Percentiles rank a stretch among this genome's conserved stretches.
phyloP scores from a whole-genome alignment of 1,140 invertebrate genomes.

The Aricia agestis region DNA sequence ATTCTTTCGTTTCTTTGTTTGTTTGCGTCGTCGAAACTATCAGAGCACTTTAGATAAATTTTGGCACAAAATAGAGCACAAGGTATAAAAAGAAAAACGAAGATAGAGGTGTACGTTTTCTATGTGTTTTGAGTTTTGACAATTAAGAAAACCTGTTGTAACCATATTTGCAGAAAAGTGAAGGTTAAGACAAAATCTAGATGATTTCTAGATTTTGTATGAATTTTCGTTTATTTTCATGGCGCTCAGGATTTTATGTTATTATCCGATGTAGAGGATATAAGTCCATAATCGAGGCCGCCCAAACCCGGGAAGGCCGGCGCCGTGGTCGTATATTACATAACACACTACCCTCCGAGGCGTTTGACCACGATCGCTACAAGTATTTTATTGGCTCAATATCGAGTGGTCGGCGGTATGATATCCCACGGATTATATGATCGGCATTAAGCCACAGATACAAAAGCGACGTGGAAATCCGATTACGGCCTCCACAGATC shows the following conservation, averaged over 20 bases:
- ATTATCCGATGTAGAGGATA: background rate
- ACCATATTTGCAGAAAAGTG: too few species aligned
- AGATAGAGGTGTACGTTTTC: too few species aligned
- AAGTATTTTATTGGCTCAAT: constrained; percentile 10
- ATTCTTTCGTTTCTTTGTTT: too few species aligned
- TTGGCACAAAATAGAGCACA: too few species aligned
- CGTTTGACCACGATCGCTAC: constrained; percentile 2
- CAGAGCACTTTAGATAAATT: too few species aligned
- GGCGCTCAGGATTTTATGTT: background rate
- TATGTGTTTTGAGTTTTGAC: too few species aligned
- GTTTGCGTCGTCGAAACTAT: too few species aligned
- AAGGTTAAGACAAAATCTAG: background rate
- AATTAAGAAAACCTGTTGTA: too few species aligned
- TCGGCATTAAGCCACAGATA: background rate
- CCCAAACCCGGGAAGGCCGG: background rate
- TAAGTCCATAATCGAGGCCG: constrained; percentile 6
- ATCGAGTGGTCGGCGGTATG: constrained; percentile 3
- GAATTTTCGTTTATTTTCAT: background rate
- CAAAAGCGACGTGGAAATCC: background rate
- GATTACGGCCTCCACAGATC: background rate
- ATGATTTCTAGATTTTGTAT: too few species aligned
- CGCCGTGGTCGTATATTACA: background rate
- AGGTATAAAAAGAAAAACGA: too few species aligned
- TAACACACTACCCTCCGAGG: background rate
- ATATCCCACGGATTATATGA: constrained; percentile 5